Evolutionary conservation across 2,797 vertebrate genomes (phyloP).

Genomic region (Tokudaia tokunoshimensis): DNA sequence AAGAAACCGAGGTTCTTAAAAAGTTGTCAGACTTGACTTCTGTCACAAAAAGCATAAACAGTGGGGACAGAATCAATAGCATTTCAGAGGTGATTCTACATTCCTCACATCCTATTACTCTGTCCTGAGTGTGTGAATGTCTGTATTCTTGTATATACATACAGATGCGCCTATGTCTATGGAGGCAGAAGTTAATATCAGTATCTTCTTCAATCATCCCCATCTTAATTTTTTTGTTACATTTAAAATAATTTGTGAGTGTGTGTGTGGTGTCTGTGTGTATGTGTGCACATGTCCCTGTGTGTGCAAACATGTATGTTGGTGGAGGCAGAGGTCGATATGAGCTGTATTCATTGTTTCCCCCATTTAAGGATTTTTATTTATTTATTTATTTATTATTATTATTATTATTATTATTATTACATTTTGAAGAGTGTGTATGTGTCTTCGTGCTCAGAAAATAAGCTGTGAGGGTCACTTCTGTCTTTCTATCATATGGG

Average conservation of each 20-base stretch:
- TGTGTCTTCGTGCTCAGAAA: neutral
- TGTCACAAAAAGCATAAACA: slow-evolving; percentile 2
- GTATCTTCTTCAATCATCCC: neutral
- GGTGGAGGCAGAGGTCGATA: neutral
- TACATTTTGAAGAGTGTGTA: neutral
- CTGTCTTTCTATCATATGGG: neutral
- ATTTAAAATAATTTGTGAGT: neutral
- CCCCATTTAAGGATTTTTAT: neutral
- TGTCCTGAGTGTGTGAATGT: neutral
- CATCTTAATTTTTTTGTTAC: neutral
- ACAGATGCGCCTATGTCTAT: neutral
- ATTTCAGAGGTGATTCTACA: slow-evolving; percentile 25
- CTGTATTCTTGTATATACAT: neutral
- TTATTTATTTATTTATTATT: no score
- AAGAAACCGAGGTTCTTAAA: neutral
- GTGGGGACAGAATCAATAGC: neutral
- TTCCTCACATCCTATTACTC: neutral
- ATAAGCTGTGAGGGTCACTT: neutral
- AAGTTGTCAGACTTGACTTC: neutral
- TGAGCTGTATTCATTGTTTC: neutral
- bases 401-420: no score
- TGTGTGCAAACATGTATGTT: neutral
- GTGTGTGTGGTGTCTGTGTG: no score
- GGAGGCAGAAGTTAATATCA: neutral
- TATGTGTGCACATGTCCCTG: neutral